phyloP scores from a whole-genome alignment of 2,113 vertebrate species.

The Ptilonorhynchus violaceus region DNA sequence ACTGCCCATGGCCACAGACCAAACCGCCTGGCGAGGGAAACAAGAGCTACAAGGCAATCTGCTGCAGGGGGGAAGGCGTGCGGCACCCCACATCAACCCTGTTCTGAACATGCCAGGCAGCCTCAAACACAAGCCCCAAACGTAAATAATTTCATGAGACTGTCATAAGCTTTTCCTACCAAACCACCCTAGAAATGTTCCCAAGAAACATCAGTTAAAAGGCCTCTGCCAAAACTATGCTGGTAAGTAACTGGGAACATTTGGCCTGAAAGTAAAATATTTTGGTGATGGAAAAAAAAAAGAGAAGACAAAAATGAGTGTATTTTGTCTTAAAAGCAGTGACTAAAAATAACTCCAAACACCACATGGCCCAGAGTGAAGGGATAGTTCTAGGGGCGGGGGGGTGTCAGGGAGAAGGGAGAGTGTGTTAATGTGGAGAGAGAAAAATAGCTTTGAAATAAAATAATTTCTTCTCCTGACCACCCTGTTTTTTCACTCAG shows the following conservation, averaged over 20 bases:
- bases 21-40: rapidly evolving
- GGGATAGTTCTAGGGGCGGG: background rate
- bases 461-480: background rate
- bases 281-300: background rate
- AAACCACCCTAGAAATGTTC: constrained; percentile 12
- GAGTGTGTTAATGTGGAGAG: background rate
- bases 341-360: constrained; percentile 21
- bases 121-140: background rate
- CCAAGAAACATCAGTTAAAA: constrained; percentile 9
- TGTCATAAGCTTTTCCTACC: constrained; percentile 52
- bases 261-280: constrained; percentile 28
- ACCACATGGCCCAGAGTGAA: background rate
- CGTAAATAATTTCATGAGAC: constrained; percentile 6
- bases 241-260: constrained; percentile 42
- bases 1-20: background rate
- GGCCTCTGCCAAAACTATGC: constrained; percentile 24
- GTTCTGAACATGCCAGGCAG: background rate
- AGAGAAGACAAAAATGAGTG: background rate
- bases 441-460: background rate
- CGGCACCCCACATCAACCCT: background rate
- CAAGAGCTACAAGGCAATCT: background rate
- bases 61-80: background rate
- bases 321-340: background rate
- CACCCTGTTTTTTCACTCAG: background rate
- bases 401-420: background rate